Percentiles rank a stretch among this genome's conserved stretches.
phyloP scores from a whole-genome alignment of 2,888 invertebrate species.

The Drosophila nigricruria region DNA sequence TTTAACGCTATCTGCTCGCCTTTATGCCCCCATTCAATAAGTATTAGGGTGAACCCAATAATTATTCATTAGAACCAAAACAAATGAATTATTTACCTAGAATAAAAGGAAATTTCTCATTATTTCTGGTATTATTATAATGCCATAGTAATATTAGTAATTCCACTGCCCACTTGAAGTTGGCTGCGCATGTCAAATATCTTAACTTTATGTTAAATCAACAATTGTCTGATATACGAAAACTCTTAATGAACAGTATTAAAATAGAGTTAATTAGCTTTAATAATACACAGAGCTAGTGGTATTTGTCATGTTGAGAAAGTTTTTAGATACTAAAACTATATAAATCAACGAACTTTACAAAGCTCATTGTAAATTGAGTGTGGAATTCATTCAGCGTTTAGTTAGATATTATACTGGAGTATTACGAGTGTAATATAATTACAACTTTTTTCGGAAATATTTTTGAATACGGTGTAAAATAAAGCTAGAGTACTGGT shows the following conservation, averaged over 20 bases:
- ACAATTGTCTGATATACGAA: not conserved
- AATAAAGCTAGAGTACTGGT: too few relatives aligned
- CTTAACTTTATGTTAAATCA: too few relatives aligned
- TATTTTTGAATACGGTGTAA: not conserved
- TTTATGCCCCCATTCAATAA: slow-evolving; percentile 16
- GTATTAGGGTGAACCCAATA: slow-evolving; percentile 31
- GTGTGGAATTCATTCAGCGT: not conserved
- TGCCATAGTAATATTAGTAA: too few relatives aligned
- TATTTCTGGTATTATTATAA: too few relatives aligned
- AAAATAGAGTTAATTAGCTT: not conserved
- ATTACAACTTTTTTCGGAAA: not conserved
- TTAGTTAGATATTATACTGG: not conserved
- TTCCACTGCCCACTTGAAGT: too few relatives aligned
- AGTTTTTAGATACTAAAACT: not conserved
- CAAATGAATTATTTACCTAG: not conserved
- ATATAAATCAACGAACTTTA: not conserved
- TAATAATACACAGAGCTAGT: not conserved
- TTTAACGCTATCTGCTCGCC: slow-evolving; percentile 24
- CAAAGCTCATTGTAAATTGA: not conserved
- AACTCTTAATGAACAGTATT: not conserved
- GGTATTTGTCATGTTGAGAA: too few relatives aligned
- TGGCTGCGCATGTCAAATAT: not conserved
- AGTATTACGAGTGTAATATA: not conserved
- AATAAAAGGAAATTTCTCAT: not conserved
- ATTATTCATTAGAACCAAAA: not conserved